Base-by-base conservation (phyloP, 2,797 vertebrate species). In the Huso huso region DNA sequence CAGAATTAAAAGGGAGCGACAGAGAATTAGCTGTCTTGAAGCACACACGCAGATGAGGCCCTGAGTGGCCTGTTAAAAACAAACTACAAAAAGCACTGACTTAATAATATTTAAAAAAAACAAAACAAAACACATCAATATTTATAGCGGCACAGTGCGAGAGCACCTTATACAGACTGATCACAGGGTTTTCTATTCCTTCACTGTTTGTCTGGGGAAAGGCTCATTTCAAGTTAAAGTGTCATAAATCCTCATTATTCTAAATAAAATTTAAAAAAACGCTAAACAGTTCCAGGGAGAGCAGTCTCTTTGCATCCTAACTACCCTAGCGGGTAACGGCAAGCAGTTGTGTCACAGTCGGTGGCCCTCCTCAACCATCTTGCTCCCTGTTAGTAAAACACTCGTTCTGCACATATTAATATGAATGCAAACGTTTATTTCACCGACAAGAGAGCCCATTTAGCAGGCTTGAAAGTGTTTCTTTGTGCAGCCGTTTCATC, bases 211-310 rank as follows among this genome's bases (percentile, higher is more conserved):
- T 66, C 61, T 59, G 49, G 65, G 48, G 65, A 61, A 49, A 13
- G 59, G 67, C 62, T 67, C 63, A 70, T 62, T 63, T 49, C 37
- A 59, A 78, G 82, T 58, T 86, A 87, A 90, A 87, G 83, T 81
- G 85, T 92, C 90, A 96, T 96, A 95, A 95, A 97, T 98, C 93
- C 93, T 96, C 93, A 96, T 98, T 98, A 98, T 94, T 94, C 93
- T 93, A 95, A 97, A 94, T 93, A 92, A 94, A 92, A 93, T 95
- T 94, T 94, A 82, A 91, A 92, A 37, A 37, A 93, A 94, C 88
- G 92, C 93, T 93, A 93, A 93, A 92, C 91, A 93, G 91, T 91
- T 89, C 89, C 86, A 90, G 93, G 90, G 90, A 91, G 92, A 92
- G 92, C 91, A 89, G 92, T 93, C 93, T 92, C 93, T 93, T 93